Percentiles rank a stretch among this genome's conserved stretches.
Evolutionary conservation across 2,113 vertebrate species (phyloP).

Genomic region (Tauraco erythrolophus): DNA sequence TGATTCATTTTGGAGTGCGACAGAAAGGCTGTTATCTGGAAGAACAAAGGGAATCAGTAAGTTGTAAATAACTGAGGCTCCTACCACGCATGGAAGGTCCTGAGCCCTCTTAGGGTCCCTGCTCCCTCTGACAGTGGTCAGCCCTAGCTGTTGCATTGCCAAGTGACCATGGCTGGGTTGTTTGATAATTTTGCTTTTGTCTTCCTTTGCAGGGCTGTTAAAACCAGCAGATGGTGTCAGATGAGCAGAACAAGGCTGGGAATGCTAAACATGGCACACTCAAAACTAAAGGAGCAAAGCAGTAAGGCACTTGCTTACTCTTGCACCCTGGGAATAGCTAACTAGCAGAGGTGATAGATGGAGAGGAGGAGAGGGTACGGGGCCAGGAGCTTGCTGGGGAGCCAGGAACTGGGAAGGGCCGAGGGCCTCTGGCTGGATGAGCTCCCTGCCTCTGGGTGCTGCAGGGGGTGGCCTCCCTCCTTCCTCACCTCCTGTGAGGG

Average conservation of each 20-base stretch:
- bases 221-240: background rate
- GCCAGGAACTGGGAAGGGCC: background rate
- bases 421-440: background rate
- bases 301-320: background rate
- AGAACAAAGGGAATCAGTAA: background rate
- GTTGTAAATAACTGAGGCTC: background rate
- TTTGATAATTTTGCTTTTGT: background rate
- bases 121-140: background rate
- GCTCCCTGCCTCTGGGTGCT: background rate
- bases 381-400: background rate
- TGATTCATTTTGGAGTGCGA: background rate
- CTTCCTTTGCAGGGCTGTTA: background rate
- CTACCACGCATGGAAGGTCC: fast-evolving
- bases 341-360: background rate
- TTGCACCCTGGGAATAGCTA: background rate
- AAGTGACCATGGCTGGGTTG: background rate
- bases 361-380: background rate
- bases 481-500: background rate
- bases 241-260: background rate
- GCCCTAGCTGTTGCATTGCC: background rate
- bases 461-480: background rate
- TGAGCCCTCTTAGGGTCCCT: background rate
- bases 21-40: background rate
- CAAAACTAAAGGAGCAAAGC: background rate
- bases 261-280: background rate